Evolutionary conservation across 2,888 invertebrate genomes (phyloP).

Genomic region (Dryadula phaetusa): DNA sequence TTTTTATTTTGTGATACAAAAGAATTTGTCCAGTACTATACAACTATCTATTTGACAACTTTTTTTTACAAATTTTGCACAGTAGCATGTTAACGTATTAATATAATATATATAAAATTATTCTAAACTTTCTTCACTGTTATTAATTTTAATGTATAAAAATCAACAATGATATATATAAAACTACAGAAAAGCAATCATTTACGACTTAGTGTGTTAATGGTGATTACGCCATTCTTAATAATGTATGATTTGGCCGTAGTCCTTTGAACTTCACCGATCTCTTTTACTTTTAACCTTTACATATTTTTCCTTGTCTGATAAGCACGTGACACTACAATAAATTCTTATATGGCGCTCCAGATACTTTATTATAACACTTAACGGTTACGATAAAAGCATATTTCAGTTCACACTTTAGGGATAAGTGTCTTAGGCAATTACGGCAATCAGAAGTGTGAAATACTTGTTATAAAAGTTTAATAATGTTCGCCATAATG

Average conservation of each 20-base stretch:
- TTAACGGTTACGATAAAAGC: constrained; percentile 2
- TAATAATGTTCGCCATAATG: not conserved
- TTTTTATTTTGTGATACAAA: too few species aligned
- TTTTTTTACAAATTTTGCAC: too few species aligned
- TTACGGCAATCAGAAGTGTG: not conserved
- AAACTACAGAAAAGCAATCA: not conserved
- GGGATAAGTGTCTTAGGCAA: constrained; percentile 2
- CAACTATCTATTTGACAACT: too few species aligned
- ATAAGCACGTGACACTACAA: constrained; percentile 32
- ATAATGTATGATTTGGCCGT: constrained; percentile 17
- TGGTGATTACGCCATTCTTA: constrained; percentile 6
- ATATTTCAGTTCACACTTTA: not conserved
- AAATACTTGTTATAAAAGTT: not conserved
- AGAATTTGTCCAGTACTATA: too few species aligned
- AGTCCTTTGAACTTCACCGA: constrained; percentile 24
- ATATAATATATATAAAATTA: too few species aligned
- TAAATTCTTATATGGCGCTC: constrained; percentile 32
- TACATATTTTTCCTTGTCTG: constrained; percentile 23
- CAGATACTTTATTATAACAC: constrained; percentile 22
- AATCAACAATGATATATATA: too few species aligned
- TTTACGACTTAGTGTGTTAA: not conserved
- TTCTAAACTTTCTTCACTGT: too few species aligned
- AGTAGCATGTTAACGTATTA: too few species aligned
- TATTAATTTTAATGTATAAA: too few species aligned
- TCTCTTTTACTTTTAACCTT: constrained; percentile 33